These are phyloP conservation scores for Theretra japonica DNA, from an alignment of 2,888 invertebrate genomes.

Conservation along the genomic window DNA sequence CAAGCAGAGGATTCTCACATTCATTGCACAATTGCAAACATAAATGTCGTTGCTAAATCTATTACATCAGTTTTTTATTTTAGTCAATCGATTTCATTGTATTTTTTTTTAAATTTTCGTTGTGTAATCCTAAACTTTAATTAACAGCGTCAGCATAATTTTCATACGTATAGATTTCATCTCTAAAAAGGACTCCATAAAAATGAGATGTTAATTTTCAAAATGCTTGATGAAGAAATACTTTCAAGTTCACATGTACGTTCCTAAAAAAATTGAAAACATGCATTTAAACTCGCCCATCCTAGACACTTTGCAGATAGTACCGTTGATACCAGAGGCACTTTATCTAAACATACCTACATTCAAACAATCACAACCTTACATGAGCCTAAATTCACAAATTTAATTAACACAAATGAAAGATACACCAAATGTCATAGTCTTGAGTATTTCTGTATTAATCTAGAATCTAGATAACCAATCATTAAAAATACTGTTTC, in stretches of 20 bases:
- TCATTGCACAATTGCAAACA: neutral
- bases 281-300: neutral
- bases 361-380: constrained; percentile 76
- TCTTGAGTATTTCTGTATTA: neutral
- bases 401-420: constrained; percentile 43
- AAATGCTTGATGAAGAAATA: neutral
- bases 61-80: neutral
- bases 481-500: too few species aligned
- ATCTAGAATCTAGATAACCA: too few species aligned
- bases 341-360: constrained; percentile 65
- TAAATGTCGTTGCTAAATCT: neutral
- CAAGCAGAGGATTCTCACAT: too few species aligned
- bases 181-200: too few species aligned
- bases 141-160: neutral
- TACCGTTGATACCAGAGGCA: constrained; percentile 57
- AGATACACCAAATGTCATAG: constrained; percentile 11
- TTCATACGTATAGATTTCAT: neutral
- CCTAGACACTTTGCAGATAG: too few species aligned
- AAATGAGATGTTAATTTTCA: too few species aligned
- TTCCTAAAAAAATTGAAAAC: neutral
- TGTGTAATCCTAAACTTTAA: neutral
- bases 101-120: neutral
- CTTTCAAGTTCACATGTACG: neutral
- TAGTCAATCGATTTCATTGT: too few species aligned
- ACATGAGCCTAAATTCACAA: constrained; percentile 66